Conservation (phyloP, 2,113 vertebrate genomes). For the Papio anubis region DNA sequence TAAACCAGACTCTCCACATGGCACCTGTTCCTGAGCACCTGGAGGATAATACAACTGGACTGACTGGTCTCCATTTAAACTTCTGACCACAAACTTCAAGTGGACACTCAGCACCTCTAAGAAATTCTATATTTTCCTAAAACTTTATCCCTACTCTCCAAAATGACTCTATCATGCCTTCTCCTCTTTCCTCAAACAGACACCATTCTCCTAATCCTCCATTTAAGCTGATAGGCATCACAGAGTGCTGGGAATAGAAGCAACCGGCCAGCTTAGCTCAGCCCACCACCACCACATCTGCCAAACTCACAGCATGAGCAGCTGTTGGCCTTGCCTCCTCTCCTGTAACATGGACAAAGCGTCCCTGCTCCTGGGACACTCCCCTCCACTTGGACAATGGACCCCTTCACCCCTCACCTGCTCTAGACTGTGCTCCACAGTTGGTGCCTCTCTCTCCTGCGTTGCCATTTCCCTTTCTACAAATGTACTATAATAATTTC, state of each 20-base stretch:
- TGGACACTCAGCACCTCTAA: not conserved
- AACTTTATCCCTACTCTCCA: not conserved
- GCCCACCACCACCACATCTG: not conserved
- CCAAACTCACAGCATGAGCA: not conserved
- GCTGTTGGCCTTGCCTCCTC: not conserved
- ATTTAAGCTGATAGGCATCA: not conserved
- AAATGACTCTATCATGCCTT: not conserved
- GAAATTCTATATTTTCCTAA: constrained; percentile 12
- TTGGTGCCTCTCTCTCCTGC: not conserved
- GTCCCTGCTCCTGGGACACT: not conserved
- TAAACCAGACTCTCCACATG: not conserved
- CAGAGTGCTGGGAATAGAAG: not conserved
- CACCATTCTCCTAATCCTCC: not conserved
- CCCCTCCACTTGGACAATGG: not conserved
- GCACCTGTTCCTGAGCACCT: not conserved
- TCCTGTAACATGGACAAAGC: not conserved
- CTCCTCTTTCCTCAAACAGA: not conserved
- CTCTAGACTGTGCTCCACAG: not conserved
- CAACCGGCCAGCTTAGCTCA: not conserved
- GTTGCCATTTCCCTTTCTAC: not conserved
- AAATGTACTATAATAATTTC: not conserved
- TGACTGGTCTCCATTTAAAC: not conserved
- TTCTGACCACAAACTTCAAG: not conserved
- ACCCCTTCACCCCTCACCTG: not conserved
- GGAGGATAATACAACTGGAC: not conserved